Conservation (phyloP, 1,140 invertebrate genomes). For the Chrysopa pallens region DNA sequence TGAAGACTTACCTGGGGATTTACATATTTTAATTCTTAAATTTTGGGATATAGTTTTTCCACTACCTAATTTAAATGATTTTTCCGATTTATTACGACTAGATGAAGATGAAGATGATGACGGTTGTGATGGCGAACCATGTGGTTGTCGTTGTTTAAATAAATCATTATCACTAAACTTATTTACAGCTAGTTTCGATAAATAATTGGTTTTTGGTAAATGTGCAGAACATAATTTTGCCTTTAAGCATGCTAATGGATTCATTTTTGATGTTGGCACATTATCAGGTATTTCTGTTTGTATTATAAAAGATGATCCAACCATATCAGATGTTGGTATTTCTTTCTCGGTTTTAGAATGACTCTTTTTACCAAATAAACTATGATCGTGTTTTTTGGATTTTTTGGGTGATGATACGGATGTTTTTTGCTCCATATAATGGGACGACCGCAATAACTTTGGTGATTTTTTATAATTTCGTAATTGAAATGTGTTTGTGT, state of each 20-base stretch:
- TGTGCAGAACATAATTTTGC: constrained; percentile 23
- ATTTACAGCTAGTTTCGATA: constrained; percentile 22
- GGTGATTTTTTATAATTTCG: neutral
- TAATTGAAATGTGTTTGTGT: neutral
- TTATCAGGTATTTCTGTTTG: neutral
- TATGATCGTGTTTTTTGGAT: constrained; percentile 16
- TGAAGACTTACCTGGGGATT: constrained; percentile 3
- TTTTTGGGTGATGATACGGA: constrained; percentile 15
- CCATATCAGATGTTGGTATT: constrained; percentile 3
- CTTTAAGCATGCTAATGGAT: constrained; percentile 19
- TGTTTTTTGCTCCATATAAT: neutral
- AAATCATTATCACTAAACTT: constrained; percentile 12
- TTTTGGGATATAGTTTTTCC: constrained; percentile 7
- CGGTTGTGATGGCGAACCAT: constrained; percentile 2
- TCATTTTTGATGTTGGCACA: neutral
- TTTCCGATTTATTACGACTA: constrained; percentile 4
- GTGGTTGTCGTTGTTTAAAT: constrained; percentile 9
- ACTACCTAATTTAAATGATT: constrained; percentile 1
- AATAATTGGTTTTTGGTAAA: constrained; percentile 21
- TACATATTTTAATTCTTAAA: constrained; percentile 20
- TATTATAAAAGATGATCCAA: neutral
- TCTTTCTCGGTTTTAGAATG: constrained; percentile 1
- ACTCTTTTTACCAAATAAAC: constrained; percentile 2
- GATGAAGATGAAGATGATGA: neutral
- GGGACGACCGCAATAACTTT: neutral